These are phyloP conservation scores for Carassius carassius DNA, from an alignment of 2,113 vertebrate species.

Conservation along the genomic window DNA sequence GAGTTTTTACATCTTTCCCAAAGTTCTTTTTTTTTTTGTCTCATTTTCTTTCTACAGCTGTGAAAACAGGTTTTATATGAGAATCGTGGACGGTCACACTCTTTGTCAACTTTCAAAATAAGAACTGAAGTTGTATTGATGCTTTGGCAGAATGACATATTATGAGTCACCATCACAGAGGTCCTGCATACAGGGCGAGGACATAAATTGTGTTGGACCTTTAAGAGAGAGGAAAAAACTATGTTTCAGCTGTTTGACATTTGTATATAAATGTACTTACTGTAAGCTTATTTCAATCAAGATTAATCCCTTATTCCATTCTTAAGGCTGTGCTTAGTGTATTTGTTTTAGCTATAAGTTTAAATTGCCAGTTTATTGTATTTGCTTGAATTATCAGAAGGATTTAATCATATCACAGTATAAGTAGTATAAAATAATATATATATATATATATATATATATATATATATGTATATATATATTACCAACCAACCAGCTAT, in stretches of 20 bases:
- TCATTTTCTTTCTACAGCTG: constrained; percentile 24
- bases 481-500: neutral
- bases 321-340: constrained; percentile 8
- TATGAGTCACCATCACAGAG: constrained; percentile 23
- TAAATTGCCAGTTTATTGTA: no score
- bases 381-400: no score
- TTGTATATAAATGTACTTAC: neutral
- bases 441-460: no score
- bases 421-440: no score
- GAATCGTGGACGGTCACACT: constrained; percentile 12
- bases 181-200: constrained; percentile 11
- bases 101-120: constrained; percentile 36
- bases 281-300: neutral
- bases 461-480: no score
- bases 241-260: neutral
- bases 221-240: neutral
- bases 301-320: neutral
- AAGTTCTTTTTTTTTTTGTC: constrained; percentile 24
- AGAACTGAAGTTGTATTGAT: constrained; percentile 37
- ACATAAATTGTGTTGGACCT: neutral
- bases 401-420: no score
- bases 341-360: neutral
- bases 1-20: constrained; percentile 28
- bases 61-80: constrained; percentile 30
- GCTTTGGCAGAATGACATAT: constrained; percentile 35